A percentile compares a stretch with the other conserved stretches of the same genome.
Conservation (phyloP, 1,140 invertebrate genomes). For the Conus ventricosus region DNA sequence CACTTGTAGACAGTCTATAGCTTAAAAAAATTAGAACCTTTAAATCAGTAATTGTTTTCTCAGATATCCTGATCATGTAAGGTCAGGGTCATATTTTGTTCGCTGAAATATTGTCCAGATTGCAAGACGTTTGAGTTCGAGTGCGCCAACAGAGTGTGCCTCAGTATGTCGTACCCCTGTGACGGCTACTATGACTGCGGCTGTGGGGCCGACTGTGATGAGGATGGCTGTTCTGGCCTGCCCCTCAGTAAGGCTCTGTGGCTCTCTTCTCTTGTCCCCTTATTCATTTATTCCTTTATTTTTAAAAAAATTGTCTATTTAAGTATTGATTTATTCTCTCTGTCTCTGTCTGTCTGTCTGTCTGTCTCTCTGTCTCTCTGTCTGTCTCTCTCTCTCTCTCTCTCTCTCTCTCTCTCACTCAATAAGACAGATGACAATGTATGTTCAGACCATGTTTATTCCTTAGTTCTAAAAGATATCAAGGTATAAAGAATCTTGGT, state of each 20-base stretch:
- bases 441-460: too few relatives aligned
- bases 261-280: neutral
- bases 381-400: neutral
- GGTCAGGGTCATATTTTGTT: neutral
- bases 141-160: slow-evolving; percentile 61
- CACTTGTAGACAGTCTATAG: too few relatives aligned
- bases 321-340: neutral
- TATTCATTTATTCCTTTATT: neutral
- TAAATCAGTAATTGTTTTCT: too few relatives aligned
- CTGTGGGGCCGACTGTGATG: slow-evolving; percentile 57
- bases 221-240: slow-evolving; percentile 49
- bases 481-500: too few relatives aligned
- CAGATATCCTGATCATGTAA: neutral
- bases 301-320: neutral
- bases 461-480: too few relatives aligned
- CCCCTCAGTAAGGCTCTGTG: slow-evolving; percentile 38
- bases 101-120: slow-evolving; percentile 18
- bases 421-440: too few relatives aligned
- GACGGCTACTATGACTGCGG: slow-evolving; percentile 65
- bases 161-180: slow-evolving; percentile 58
- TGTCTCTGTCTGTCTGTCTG: neutral
- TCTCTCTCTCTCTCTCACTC: too few relatives aligned
- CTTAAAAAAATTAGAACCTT: too few relatives aligned
- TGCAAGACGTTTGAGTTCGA: slow-evolving; percentile 53
- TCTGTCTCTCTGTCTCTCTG: neutral